Evolutionary conservation across 2,113 vertebrate species (phyloP).

Genomic region (Brachypodius melanocephalos): DNA sequence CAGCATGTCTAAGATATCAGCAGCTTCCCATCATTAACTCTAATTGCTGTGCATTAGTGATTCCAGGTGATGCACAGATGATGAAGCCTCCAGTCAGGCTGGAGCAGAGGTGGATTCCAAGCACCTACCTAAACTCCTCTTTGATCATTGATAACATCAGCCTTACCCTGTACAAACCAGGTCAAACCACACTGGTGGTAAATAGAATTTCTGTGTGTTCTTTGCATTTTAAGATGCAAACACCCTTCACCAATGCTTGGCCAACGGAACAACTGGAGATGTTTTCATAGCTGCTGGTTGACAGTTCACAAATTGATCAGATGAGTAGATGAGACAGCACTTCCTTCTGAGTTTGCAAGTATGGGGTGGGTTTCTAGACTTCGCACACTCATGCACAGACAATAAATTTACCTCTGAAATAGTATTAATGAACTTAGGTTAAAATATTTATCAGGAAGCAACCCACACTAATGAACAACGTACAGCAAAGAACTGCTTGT

Average conservation of each 20-base stretch:
- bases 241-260: not conserved
- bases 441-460: not conserved
- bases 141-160: not conserved
- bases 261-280: not conserved
- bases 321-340: not conserved
- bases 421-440: not conserved
- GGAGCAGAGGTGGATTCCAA: not conserved
- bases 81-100: constrained; percentile 25
- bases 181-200: not conserved
- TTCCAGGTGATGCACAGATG: constrained; percentile 42
- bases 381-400: not conserved
- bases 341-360: not conserved
- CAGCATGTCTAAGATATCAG: constrained; percentile 44
- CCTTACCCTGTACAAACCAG: not conserved
- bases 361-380: not conserved
- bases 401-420: not conserved
- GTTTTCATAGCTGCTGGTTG: not conserved
- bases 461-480: not conserved
- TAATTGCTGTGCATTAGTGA: constrained; percentile 49
- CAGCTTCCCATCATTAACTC: constrained; percentile 64
- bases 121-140: not conserved
- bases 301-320: not conserved
- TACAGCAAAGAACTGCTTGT: not conserved
- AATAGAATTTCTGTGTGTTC: not conserved
- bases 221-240: not conserved